phyloP scores from a whole-genome alignment of 2,888 invertebrate species.

The Yponomeuta plumbellus region DNA sequence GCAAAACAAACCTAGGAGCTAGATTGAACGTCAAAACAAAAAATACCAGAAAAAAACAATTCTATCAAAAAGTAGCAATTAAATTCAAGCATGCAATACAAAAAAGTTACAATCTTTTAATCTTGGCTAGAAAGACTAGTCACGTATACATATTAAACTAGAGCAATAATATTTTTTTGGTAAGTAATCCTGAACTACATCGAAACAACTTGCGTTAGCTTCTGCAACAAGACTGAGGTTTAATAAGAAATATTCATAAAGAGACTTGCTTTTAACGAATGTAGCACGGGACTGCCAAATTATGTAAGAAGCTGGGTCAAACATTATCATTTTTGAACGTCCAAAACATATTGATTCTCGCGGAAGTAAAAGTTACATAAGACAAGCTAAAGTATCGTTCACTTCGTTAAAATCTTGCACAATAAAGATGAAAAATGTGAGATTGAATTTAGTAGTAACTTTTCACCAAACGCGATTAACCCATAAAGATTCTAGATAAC shows the following conservation, averaged over 20 bases:
- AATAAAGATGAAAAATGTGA: neutral
- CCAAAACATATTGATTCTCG: neutral
- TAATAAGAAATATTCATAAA: neutral
- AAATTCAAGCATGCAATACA: too few relatives aligned
- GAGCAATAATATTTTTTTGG: neutral
- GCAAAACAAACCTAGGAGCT: neutral
- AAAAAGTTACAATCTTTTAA: too few relatives aligned
- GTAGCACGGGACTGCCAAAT: neutral
- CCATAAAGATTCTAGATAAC: neutral
- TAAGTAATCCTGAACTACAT: neutral
- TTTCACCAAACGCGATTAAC: neutral
- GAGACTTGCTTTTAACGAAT: neutral
- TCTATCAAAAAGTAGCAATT: neutral
- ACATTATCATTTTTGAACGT: neutral
- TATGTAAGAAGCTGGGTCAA: neutral
- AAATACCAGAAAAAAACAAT: neutral
- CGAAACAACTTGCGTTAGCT: neutral
- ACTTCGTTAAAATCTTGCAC: neutral
- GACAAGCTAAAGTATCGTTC: neutral
- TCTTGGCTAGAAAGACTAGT: too few relatives aligned
- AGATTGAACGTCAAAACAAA: neutral
- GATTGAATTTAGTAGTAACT: neutral
- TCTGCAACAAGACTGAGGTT: neutral
- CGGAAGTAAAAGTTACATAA: neutral
- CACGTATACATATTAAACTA: neutral